Conservation (phyloP, 2,797 vertebrate genomes). For the Squalus acanthias region DNA sequence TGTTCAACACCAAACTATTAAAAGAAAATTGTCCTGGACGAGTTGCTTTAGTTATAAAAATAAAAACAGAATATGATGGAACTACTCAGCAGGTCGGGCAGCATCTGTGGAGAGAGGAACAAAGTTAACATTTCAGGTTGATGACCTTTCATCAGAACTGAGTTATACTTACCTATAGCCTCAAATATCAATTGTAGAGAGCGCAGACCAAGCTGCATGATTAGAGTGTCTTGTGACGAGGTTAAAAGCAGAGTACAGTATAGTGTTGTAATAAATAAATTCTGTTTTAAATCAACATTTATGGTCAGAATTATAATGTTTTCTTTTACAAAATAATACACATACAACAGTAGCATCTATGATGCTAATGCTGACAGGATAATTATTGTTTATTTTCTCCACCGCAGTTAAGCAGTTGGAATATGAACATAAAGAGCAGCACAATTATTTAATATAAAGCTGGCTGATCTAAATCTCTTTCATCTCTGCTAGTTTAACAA, state of each 20-base stretch:
- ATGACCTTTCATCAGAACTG: background rate
- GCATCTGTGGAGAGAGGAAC: background rate
- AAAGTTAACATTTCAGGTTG: background rate
- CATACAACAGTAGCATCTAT: background rate
- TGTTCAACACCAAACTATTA: too few species aligned
- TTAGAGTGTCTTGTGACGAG: background rate
- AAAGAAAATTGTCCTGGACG: background rate
- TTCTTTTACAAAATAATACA: slow-evolving; percentile 23
- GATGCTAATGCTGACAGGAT: background rate
- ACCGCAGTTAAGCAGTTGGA: slow-evolving; percentile 11
- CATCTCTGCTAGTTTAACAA: background rate
- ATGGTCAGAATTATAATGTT: background rate
- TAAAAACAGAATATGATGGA: background rate
- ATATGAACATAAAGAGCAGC: background rate
- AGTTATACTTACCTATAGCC: background rate
- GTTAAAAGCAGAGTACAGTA: background rate
- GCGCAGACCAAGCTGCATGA: background rate
- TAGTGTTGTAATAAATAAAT: background rate
- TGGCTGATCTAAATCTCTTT: background rate
- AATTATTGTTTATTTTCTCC: slow-evolving; percentile 16
- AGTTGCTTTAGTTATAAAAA: background rate
- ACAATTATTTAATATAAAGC: background rate
- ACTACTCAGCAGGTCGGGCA: background rate
- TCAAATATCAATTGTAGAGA: background rate
- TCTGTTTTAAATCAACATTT: background rate